Conservation (phyloP, 2,797 vertebrate species). For the Phataginus tetradactyla region DNA sequence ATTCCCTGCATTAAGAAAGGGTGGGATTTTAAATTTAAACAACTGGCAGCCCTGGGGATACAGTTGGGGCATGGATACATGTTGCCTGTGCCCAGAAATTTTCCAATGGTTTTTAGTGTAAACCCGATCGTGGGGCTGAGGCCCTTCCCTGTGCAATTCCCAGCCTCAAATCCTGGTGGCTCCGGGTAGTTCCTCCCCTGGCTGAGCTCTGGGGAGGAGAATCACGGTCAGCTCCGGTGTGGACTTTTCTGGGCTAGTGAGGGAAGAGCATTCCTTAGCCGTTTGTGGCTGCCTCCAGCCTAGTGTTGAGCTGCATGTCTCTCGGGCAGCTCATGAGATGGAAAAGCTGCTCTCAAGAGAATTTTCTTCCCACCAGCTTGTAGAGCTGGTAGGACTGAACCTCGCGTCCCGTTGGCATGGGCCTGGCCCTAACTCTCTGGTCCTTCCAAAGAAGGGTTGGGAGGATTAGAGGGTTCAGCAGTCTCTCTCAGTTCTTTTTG, state of each 20-base stretch:
- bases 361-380: not conserved
- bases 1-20: not conserved
- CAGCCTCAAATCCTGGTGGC: not conserved
- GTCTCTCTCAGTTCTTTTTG: not conserved
- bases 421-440: not conserved
- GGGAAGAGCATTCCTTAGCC: not conserved
- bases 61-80: not conserved
- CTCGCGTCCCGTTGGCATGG: not conserved
- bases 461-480: not conserved
- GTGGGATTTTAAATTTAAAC: not conserved
- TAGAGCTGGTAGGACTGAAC: not conserved
- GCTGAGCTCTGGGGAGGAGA: not conserved
- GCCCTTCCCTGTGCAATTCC: not conserved
- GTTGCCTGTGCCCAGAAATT: not conserved
- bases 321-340: not conserved
- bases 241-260: not conserved
- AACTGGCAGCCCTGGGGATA: not conserved
- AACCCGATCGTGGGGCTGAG: not conserved
- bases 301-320: not conserved
- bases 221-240: not conserved
- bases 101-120: not conserved
- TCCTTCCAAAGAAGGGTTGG: not conserved
- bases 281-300: not conserved
- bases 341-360: not conserved
- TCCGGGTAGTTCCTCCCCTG: not conserved